Evolutionary conservation across 2,888 invertebrate species (phyloP).

Genomic region (Xylophagus ater): DNA sequence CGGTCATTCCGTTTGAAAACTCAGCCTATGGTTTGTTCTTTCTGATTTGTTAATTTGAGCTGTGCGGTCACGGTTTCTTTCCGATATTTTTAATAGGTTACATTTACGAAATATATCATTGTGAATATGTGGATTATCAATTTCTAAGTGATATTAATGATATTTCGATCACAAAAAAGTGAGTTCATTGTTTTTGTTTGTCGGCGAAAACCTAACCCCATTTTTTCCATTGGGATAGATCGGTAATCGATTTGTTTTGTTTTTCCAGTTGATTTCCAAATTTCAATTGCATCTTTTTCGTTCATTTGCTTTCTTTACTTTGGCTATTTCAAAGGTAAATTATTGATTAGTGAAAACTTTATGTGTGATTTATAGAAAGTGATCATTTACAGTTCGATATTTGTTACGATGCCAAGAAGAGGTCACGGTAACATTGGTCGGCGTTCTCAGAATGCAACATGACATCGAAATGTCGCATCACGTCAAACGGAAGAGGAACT

Average conservation of each 20-base stretch:
- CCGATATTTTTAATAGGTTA: no score
- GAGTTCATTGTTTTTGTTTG: no score
- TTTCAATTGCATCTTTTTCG: constrained; percentile 3
- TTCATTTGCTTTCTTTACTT: constrained; percentile 1
- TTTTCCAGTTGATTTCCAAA: constrained; percentile 4
- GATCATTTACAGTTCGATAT: constrained; percentile 5
- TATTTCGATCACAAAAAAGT: constrained; percentile 2
- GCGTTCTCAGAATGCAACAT: constrained; percentile 8
- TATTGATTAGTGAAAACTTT: no score
- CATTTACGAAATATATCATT: neutral
- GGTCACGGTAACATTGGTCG: constrained; percentile 6
- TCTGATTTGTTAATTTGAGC: no score
- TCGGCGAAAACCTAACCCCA: neutral
- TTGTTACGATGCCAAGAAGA: neutral
- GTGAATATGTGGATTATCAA: constrained; percentile 2
- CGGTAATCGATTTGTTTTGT: no score
- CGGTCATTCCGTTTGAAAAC: no score
- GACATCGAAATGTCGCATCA: constrained; percentile 9
- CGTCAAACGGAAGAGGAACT: constrained; percentile 6
- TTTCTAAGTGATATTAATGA: constrained; percentile 4
- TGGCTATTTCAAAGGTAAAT: no score
- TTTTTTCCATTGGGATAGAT: neutral
- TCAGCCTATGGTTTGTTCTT: constrained; percentile 1
- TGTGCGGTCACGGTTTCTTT: no score
- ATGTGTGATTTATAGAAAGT: constrained; percentile 4